Evolutionary conservation across 2,113 vertebrate species (phyloP).

Genomic region (Rhineura floridana): DNA sequence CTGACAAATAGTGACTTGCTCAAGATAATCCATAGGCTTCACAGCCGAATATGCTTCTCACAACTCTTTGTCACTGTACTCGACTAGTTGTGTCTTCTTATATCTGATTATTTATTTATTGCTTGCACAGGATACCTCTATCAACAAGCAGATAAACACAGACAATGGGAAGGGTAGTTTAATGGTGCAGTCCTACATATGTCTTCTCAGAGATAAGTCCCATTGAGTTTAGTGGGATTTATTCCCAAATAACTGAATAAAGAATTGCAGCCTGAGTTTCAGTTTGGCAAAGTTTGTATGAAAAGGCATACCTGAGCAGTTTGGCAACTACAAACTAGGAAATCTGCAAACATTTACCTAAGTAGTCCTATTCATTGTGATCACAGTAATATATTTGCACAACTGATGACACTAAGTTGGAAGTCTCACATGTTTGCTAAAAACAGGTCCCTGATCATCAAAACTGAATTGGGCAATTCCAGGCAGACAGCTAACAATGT

Average conservation of each 20-base stretch:
- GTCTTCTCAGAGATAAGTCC: no score
- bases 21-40: neutral
- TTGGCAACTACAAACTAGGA: neutral
- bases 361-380: neutral
- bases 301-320: neutral
- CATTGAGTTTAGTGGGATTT: no score
- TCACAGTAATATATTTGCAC: neutral
- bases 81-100: neutral
- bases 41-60: neutral
- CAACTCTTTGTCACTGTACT: neutral
- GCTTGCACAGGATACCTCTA: no score
- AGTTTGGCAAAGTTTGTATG: neutral
- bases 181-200: neutral
- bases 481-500: conserved; percentile 47
- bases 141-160: neutral
- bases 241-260: no score
- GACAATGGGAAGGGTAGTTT: neutral
- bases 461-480: conserved; percentile 22
- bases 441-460: conserved; percentile 17
- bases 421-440: conserved; percentile 42
- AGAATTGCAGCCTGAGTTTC: neutral
- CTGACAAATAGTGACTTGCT: neutral
- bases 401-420: neutral
- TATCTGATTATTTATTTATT: neutral
- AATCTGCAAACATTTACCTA: neutral